Evolutionary conservation across 92 coral and sea anemone genomes (phyloP).

Genomic region (Scolanthus callimorphus): DNA sequence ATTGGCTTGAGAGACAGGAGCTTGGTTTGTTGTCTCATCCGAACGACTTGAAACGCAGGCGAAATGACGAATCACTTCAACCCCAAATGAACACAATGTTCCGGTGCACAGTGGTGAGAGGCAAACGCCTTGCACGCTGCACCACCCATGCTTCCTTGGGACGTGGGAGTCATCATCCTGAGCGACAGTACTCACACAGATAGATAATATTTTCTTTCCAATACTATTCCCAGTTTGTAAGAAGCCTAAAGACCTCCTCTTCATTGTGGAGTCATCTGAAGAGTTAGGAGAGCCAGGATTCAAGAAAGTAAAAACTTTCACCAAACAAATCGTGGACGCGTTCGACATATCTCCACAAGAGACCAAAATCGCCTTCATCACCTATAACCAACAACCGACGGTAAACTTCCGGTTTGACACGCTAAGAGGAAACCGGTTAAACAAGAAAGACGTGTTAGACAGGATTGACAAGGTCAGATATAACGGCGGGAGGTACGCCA

Average conservation of each 20-base stretch:
- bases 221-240: conserved; percentile 32
- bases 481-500: conserved; percentile 3
- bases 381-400: conserved; percentile 28
- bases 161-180: too few relatives aligned
- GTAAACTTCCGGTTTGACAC: conserved; percentile 49
- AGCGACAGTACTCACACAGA: too few relatives aligned
- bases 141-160: too few relatives aligned
- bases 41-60: too few relatives aligned
- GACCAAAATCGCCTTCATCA: conserved; percentile 52
- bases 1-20: too few relatives aligned
- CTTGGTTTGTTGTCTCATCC: too few relatives aligned
- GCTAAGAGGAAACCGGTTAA: conserved; percentile 6
- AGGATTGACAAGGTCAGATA: conserved; percentile 31
- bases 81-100: too few relatives aligned
- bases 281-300: conserved; percentile 37
- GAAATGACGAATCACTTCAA: too few relatives aligned
- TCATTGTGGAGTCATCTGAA: conserved; percentile 30
- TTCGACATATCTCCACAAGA: conserved; percentile 34
- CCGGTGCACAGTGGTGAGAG: too few relatives aligned
- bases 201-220: too few relatives aligned
- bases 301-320: conserved; percentile 40
- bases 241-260: conserved; percentile 23
- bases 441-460: conserved; percentile 20
- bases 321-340: conserved; percentile 59
- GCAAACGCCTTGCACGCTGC: too few relatives aligned